These are phyloP conservation scores for Anguilla megastoma DNA, from an alignment of 2,797 vertebrate species.

Conservation along the genomic window DNA sequence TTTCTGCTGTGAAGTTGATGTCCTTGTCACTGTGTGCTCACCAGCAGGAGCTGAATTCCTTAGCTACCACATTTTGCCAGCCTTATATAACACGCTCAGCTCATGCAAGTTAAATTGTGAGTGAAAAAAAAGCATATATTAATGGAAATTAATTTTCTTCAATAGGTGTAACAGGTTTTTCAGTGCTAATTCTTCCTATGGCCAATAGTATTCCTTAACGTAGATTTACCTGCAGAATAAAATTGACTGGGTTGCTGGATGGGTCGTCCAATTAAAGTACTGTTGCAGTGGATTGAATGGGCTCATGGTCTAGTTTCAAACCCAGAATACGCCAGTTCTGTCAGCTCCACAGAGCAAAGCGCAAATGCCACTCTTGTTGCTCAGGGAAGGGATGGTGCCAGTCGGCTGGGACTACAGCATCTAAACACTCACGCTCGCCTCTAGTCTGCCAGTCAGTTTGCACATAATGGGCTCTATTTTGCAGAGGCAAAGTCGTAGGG, in stretches of 20 bases:
- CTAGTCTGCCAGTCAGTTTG: background rate
- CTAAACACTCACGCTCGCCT: no score
- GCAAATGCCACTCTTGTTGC: no score
- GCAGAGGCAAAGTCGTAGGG: no score
- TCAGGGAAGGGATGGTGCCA: no score
- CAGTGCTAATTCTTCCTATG: background rate
- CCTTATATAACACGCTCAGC: background rate
- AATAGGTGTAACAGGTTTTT: no score
- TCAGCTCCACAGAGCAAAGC: no score
- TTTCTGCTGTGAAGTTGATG: background rate
- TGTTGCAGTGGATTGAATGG: no score
- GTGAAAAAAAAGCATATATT: background rate
- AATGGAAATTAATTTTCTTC: no score
- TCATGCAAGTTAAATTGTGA: conserved; percentile 2
- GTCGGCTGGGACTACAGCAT: no score
- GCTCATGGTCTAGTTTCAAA: no score
- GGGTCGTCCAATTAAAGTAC: no score
- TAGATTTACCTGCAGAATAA: background rate
- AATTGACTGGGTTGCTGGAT: background rate
- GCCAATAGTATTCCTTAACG: background rate
- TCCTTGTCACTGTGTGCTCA: background rate
- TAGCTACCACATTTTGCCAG: background rate
- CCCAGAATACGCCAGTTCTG: no score
- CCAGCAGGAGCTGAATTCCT: background rate
- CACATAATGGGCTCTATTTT: background rate